A percentile compares a stretch with the other conserved stretches of the same genome.
Evolutionary conservation across 1,140 invertebrate genomes (phyloP).

Genomic region (Neodiprion fabricii): DNA sequence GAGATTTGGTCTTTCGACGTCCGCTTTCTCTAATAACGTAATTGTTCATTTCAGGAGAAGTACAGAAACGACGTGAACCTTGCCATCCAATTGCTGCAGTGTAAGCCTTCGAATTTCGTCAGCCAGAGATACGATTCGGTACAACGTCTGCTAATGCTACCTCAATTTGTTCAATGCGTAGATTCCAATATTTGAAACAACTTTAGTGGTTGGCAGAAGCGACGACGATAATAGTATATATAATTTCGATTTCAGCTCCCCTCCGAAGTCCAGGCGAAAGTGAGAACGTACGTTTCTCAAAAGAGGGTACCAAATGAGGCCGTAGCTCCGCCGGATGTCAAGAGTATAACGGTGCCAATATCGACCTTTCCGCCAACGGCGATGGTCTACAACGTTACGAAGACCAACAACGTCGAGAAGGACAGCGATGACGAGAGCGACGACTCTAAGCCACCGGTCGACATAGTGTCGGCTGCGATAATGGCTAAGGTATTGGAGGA

Average conservation of each 20-base stretch:
- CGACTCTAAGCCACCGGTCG: slow-evolving; percentile 65
- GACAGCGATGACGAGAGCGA: slow-evolving; percentile 56
- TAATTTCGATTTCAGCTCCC: slow-evolving; percentile 75
- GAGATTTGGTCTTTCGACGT: background rate
- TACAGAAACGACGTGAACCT: slow-evolving; percentile 94
- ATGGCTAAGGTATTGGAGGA: slow-evolving; percentile 94
- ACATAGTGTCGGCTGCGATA: slow-evolving; percentile 88
- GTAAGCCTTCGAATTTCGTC: slow-evolving; percentile 94
- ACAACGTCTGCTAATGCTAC: slow-evolving; percentile 41
- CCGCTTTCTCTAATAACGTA: slow-evolving; percentile 29
- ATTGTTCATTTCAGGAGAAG: slow-evolving; percentile 74
- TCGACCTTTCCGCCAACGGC: slow-evolving; percentile 87
- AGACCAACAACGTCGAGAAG: slow-evolving; percentile 45
- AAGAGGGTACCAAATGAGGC: slow-evolving; percentile 64
- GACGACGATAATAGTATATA: slow-evolving; percentile 27
- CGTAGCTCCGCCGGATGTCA: slow-evolving; percentile 63
- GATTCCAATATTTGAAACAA: slow-evolving; percentile 3
- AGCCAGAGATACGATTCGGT: slow-evolving; percentile 91
- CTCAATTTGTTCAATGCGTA: slow-evolving; percentile 21
- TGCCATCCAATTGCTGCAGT: slow-evolving; percentile 92
- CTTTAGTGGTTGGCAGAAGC: slow-evolving; percentile 17
- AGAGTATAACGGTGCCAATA: slow-evolving; percentile 81
- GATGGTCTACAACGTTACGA: slow-evolving; percentile 82
- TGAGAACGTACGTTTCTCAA: slow-evolving; percentile 77
- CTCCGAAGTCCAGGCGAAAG: slow-evolving; percentile 87